A percentile compares a stretch with the other conserved stretches of the same genome.
phyloP scores from a whole-genome alignment of 2,113 vertebrate species.

The Malurus alboscapulatus region DNA sequence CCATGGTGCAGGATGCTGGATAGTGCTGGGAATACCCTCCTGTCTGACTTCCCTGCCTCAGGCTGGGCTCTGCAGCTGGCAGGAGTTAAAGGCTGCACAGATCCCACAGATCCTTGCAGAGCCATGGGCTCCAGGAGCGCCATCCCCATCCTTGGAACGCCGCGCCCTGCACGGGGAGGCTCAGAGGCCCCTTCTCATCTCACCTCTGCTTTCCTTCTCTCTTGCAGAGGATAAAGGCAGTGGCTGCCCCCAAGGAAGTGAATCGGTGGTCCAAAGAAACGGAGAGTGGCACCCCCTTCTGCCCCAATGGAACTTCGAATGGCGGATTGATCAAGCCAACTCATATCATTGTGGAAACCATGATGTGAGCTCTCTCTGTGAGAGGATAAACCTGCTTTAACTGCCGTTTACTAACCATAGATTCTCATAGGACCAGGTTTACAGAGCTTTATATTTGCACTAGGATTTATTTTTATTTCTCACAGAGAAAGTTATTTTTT shows the following conservation, averaged over 20 bases:
- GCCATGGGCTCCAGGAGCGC: background rate
- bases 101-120: background rate
- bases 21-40: background rate
- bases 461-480: constrained; percentile 85
- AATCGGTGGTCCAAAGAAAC: constrained; percentile 77
- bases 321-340: constrained; percentile 87
- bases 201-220: background rate
- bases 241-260: constrained; percentile 86
- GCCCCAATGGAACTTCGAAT: constrained; percentile 73
- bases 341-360: constrained; percentile 96
- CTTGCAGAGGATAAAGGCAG: constrained; percentile 89
- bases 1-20: background rate
- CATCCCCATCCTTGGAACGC: background rate
- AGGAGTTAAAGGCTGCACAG: fast-evolving
- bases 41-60: background rate
- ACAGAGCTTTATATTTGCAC: constrained; percentile 89
- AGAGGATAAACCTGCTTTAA: constrained; percentile 82
- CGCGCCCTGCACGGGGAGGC: fast-evolving
- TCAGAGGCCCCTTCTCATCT: background rate
- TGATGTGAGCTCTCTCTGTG: constrained; percentile 93
- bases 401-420: constrained; percentile 90
- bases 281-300: constrained; percentile 70
- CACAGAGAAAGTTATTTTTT: constrained; percentile 79
- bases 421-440: constrained; percentile 93
- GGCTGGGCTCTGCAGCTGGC: background rate